A percentile compares a stretch with the other conserved stretches of the same genome.
These are phyloP conservation scores for Aldrovandia affinis DNA, from an alignment of 2,797 vertebrate genomes.

Conservation along the genomic window DNA sequence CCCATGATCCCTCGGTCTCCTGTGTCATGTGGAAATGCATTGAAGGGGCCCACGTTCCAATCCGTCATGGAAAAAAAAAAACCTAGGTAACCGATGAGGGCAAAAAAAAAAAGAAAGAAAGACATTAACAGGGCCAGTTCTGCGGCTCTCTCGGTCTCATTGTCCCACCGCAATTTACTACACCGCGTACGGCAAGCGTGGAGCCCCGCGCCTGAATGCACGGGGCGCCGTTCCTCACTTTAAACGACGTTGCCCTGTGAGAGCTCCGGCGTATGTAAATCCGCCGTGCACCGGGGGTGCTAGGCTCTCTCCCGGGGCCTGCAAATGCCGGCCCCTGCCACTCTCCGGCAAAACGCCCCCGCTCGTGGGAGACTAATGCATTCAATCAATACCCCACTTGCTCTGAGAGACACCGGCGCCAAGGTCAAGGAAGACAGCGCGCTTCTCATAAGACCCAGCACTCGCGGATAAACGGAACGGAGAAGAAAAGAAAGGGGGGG, in stretches of 20 bases:
- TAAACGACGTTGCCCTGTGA: neutral
- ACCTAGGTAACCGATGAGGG: neutral
- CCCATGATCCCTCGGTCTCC: neutral
- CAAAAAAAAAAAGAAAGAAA: too few species aligned
- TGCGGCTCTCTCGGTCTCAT: neutral
- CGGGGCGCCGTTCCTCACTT: neutral
- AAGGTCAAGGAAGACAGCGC: conserved; percentile 24
- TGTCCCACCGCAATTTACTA: neutral
- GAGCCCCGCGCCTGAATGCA: neutral
- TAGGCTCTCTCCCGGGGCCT: neutral
- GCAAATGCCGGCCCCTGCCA: neutral
- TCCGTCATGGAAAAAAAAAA: neutral
- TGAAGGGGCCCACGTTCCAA: neutral
- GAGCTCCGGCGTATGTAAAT: neutral
- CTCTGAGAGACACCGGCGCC: neutral
- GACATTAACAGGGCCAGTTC: neutral
- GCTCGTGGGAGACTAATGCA: conserved; percentile 30
- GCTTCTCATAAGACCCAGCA: neutral
- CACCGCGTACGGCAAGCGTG: neutral
- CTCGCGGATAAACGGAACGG: neutral
- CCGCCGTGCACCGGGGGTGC: neutral
- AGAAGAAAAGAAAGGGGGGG: neutral
- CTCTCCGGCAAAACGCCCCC: neutral
- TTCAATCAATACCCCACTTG: conserved; percentile 33
- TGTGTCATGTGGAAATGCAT: neutral